Evolutionary conservation across 1,140 invertebrate genomes (phyloP).

Genomic region (Matsumurasca onukii): DNA sequence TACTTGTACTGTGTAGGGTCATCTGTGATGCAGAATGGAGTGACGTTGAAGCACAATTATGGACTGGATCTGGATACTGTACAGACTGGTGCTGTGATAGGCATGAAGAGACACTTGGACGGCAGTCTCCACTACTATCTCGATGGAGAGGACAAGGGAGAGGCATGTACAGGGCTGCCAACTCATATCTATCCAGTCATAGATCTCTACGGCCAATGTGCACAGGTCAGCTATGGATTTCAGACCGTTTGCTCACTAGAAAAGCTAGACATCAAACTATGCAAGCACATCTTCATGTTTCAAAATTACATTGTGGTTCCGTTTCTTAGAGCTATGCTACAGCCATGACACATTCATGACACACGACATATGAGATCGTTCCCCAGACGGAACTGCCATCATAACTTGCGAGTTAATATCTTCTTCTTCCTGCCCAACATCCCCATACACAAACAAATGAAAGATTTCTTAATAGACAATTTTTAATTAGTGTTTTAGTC

Average conservation of each 20-base stretch:
- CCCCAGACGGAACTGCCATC: no score
- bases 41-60: conserved; percentile 40
- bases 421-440: no score
- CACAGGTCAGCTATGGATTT: conserved; percentile 79
- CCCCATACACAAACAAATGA: no score
- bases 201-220: conserved; percentile 92
- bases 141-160: conserved; percentile 88
- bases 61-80: conserved; percentile 41
- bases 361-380: no score
- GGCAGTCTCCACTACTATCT: conserved; percentile 86
- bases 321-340: no score
- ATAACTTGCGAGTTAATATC: no score
- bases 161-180: conserved; percentile 80
- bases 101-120: conserved; percentile 85
- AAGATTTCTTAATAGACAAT: no score
- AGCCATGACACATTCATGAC: no score
- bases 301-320: no score
- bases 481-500: no score
- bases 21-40: conserved; percentile 42
- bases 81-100: conserved; percentile 44
- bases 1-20: conserved; percentile 30
- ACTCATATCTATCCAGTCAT: conserved; percentile 89
- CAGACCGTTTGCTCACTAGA: neutral
- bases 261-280: neutral
- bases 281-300: neutral